Conservation (phyloP, 2,888 invertebrate species). For the Ochropleura leucogaster region DNA sequence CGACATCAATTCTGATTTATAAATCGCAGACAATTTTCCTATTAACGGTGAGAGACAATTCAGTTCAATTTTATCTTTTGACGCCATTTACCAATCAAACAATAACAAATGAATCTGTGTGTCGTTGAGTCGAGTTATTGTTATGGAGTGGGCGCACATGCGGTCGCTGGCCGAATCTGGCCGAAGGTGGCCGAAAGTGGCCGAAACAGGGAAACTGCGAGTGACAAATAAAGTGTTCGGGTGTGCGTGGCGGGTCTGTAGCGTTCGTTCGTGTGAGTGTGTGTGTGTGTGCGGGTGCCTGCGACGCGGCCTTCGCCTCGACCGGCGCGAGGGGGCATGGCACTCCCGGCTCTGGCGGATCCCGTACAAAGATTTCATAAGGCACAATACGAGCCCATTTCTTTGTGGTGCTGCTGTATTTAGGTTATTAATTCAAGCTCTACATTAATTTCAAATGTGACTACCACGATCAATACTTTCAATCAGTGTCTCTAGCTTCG, state of each 20-base stretch:
- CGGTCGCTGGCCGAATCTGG: conserved; percentile 1
- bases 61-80: conserved; percentile 19
- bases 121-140: background rate
- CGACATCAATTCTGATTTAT: conserved; percentile 12
- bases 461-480: conserved; percentile 26
- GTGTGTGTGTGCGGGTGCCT: conserved; percentile 4
- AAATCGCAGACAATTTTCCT: conserved; percentile 10
- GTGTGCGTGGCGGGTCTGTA: conserved; percentile 22
- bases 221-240: conserved; percentile 37
- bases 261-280: background rate
- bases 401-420: conserved; percentile 12
- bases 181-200: conserved; percentile 32
- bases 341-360: conserved; percentile 30
- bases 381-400: conserved; percentile 15
- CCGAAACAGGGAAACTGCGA: conserved; percentile 25
- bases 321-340: conserved; percentile 46
- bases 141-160: conserved; percentile 5
- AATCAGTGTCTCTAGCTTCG: conserved; percentile 23
- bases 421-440: conserved; percentile 35
- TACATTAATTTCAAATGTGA: conserved; percentile 28
- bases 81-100: conserved; percentile 19
- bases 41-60: background rate
- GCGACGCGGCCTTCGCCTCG: conserved; percentile 61
- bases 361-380: conserved; percentile 45
- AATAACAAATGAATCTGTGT: conserved; percentile 18